A percentile compares a stretch with the other conserved stretches of the same genome.
Evolutionary conservation across 64 coral and sea anemone species (phyloP).

Genomic region (Acropora yongei): DNA sequence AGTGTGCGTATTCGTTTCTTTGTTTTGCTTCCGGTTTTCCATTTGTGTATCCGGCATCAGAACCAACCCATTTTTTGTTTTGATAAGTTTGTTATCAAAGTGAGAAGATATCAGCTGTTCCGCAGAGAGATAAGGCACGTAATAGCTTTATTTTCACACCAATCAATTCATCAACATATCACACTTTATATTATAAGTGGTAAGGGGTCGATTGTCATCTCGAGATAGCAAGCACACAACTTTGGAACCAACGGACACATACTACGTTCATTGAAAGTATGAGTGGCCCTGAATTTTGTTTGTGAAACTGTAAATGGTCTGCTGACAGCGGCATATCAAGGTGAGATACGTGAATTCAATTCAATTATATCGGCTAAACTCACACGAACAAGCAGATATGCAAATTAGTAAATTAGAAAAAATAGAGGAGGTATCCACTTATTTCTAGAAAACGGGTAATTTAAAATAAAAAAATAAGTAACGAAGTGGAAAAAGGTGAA

Average conservation of each 20-base stretch:
- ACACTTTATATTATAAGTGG: conserved; percentile 3
- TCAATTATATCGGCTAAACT: too few species aligned
- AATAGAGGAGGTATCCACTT: too few species aligned
- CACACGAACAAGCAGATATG: too few species aligned
- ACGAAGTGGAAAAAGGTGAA: too few species aligned
- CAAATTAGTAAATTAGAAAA: too few species aligned
- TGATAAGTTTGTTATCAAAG: conserved; percentile 17
- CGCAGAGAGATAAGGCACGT: neutral
- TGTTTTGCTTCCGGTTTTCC: neutral
- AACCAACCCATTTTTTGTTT: neutral
- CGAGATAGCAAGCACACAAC: neutral
- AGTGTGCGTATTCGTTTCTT: too few species aligned
- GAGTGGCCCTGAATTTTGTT: neutral
- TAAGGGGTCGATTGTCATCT: neutral
- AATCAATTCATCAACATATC: neutral
- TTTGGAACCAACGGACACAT: neutral
- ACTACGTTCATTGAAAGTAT: neutral
- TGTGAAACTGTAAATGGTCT: neutral
- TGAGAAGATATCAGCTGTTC: conserved; percentile 29
- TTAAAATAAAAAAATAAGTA: too few species aligned
- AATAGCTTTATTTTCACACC: conserved; percentile 16
- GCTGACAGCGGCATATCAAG: conserved; percentile 2
- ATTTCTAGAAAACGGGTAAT: too few species aligned
- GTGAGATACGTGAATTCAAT: conserved; percentile 11
- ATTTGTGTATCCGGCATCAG: neutral